Conservation (phyloP, 2,113 vertebrate genomes). For the Leptodactylus fuscus region DNA sequence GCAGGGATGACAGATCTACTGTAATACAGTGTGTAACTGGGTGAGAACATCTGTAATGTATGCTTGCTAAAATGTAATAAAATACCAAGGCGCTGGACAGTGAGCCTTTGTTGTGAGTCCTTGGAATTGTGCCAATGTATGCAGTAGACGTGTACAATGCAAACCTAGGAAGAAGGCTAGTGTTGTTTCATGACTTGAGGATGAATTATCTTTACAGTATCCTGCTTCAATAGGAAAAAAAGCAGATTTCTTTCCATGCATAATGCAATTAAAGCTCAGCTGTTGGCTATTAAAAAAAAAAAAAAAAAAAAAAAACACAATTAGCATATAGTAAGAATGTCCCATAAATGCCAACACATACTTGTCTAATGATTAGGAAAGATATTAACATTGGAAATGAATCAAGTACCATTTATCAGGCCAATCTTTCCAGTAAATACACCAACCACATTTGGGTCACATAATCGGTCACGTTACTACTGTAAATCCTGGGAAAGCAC, state of each 20-base stretch:
- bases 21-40: constrained; percentile 5
- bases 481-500: neutral
- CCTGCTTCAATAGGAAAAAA: neutral
- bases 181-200: neutral
- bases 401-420: constrained; percentile 6
- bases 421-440: constrained; percentile 1
- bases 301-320: too few relatives aligned
- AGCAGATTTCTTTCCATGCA: too few relatives aligned
- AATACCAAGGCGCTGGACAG: neutral
- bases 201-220: neutral
- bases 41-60: constrained; percentile 30
- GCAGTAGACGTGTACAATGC: neutral
- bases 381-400: neutral
- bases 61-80: neutral
- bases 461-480: constrained; percentile 11
- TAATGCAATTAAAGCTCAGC: neutral
- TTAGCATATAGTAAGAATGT: neutral
- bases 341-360: neutral
- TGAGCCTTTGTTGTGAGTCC: constrained; percentile 23
- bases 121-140: constrained; percentile 27
- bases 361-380: neutral
- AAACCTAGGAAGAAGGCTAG: neutral
- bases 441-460: constrained; percentile 19
- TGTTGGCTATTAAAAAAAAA: too few relatives aligned
- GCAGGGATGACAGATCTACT: neutral